Evolutionary conservation across 2,888 invertebrate genomes (phyloP).

Genomic region (Keiferia lycopersicella): DNA sequence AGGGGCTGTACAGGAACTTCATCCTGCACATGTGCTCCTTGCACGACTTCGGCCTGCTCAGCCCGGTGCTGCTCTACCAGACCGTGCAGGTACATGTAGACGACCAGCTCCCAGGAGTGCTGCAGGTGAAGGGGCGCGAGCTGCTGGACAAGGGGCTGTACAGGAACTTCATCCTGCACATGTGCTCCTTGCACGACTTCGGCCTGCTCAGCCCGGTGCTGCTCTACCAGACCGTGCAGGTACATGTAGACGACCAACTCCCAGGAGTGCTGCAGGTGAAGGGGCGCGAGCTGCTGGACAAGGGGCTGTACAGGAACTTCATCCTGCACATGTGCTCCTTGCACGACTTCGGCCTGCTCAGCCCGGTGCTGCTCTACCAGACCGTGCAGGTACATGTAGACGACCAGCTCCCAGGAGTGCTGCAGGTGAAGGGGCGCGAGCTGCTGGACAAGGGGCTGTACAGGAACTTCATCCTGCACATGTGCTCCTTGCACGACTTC

Average conservation of each 20-base stretch:
- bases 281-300: conserved; percentile 91
- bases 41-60: too few relatives aligned
- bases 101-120: conserved; percentile 87
- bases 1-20: too few relatives aligned
- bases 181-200: conserved; percentile 96
- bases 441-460: too few relatives aligned
- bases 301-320: conserved; percentile 95
- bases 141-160: conserved; percentile 93
- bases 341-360: conserved; percentile 95
- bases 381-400: conserved; percentile 79
- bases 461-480: too few relatives aligned
- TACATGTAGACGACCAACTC: conserved; percentile 62
- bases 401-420: too few relatives aligned
- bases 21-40: too few relatives aligned
- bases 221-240: conserved; percentile 87
- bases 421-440: too few relatives aligned
- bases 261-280: conserved; percentile 90
- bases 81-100: conserved; percentile 79
- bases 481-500: too few relatives aligned
- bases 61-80: conserved; percentile 66
- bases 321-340: conserved; percentile 95
- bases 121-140: conserved; percentile 90
- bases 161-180: conserved; percentile 95
- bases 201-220: conserved; percentile 92
- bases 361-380: conserved; percentile 90